A percentile compares a stretch with the other conserved stretches of the same genome.
These are phyloP conservation scores for Lampris megalopsis DNA, from an alignment of 2,113 vertebrate genomes.

Conservation along the genomic window DNA sequence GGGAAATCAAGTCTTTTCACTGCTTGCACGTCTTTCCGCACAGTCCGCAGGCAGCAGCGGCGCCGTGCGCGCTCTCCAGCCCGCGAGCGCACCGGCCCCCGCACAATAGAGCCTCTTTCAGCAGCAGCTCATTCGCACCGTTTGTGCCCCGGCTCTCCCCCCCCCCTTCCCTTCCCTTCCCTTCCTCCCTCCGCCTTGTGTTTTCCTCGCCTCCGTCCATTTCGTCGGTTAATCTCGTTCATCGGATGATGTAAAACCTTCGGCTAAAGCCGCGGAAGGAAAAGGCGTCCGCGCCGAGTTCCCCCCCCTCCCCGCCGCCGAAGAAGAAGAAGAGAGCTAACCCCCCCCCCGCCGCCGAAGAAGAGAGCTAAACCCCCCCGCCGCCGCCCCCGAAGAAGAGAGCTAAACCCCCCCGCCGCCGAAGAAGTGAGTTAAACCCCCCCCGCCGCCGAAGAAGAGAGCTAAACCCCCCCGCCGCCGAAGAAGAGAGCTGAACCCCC, in stretches of 20 bases:
- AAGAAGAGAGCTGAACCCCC: no score
- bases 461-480: no score
- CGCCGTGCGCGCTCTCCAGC: constrained; percentile 42
- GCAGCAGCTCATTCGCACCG: constrained; percentile 41
- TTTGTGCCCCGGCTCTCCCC: constrained; percentile 21
- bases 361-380: no score
- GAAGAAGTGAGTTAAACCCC: no score
- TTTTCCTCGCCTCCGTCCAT: constrained; percentile 29
- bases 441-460: no score
- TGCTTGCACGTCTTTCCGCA: constrained; percentile 54
- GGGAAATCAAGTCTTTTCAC: constrained; percentile 49
- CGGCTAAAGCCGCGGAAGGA: constrained; percentile 52
- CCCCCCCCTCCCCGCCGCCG: background rate
- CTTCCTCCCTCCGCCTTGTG: background rate
- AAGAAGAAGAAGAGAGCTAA: no score
- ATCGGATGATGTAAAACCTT: constrained; percentile 53
- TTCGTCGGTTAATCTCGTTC: constrained; percentile 43
- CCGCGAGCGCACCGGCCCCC: constrained; percentile 40
- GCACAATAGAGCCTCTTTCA: constrained; percentile 57
- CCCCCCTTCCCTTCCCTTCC: background rate
- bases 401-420: no score
- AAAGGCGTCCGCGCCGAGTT: constrained; percentile 22
- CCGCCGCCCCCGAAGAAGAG: no score
- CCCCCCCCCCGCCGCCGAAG: no score
- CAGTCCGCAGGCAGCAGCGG: constrained; percentile 51